Conservation (phyloP, 2,113 vertebrate species). For the human region DNA sequence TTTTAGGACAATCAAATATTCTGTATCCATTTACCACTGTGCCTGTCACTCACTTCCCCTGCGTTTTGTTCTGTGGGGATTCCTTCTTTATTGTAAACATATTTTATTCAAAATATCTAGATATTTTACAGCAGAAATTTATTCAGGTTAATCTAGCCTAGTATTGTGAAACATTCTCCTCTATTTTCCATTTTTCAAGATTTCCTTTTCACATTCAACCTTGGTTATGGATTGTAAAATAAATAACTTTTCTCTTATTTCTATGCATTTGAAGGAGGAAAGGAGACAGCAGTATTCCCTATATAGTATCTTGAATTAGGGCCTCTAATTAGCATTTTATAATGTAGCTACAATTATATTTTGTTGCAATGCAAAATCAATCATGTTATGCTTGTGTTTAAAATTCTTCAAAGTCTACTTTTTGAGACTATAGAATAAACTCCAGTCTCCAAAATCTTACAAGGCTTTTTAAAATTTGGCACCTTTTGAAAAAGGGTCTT, state of each 20-base stretch:
- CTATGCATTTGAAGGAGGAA: background rate
- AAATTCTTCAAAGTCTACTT: background rate
- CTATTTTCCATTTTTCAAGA: background rate
- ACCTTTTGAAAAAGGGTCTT: background rate
- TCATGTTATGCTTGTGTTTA: background rate
- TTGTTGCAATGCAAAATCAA: constrained; percentile 29
- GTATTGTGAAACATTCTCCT: background rate
- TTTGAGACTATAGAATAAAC: background rate
- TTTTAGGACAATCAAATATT: background rate
- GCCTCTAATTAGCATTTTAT: background rate
- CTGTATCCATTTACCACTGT: background rate
- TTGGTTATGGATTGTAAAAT: background rate
- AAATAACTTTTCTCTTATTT: background rate
- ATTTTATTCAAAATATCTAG: background rate
- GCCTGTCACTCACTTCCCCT: background rate
- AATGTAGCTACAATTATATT: constrained; percentile 5
- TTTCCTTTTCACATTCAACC: background rate
- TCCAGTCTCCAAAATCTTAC: background rate
- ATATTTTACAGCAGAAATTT: background rate
- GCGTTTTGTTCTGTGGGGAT: background rate
- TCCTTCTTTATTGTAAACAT: background rate
- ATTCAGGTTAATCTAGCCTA: background rate
- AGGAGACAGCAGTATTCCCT: background rate
- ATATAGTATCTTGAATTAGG: background rate
- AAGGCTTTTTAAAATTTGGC: background rate